These are phyloP conservation scores for Formica aserva DNA, from an alignment of 2,888 invertebrate genomes.

Conservation along the genomic window DNA sequence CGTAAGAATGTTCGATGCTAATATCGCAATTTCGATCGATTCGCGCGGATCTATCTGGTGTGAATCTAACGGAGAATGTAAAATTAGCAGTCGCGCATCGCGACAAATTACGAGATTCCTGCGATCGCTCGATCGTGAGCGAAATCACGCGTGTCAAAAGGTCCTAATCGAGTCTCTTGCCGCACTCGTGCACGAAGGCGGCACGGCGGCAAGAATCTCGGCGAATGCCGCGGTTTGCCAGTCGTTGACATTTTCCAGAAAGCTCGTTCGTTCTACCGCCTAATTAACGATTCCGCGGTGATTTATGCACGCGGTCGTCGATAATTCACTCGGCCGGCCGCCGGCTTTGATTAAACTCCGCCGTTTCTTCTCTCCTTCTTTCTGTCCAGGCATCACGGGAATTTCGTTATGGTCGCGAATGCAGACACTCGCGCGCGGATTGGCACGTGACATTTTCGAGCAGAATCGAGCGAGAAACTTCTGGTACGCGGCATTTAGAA, in stretches of 20 bases:
- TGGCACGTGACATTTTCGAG: constrained; percentile 81
- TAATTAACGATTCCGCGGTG: constrained; percentile 77
- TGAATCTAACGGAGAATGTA: constrained; percentile 12
- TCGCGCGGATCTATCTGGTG: constrained; percentile 23
- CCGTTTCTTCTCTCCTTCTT: neutral
- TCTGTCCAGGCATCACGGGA: constrained; percentile 54
- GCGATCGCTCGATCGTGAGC: constrained; percentile 19
- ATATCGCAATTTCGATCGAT: constrained; percentile 24
- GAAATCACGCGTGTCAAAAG: constrained; percentile 59
- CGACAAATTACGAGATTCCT: constrained; percentile 65
- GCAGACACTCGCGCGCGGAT: constrained; percentile 27
- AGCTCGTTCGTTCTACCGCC: constrained; percentile 63
- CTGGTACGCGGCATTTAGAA: constrained; percentile 81
- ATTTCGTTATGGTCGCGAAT: constrained; percentile 67
- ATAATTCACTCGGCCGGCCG: constrained; percentile 54
- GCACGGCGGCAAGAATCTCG: too few relatives aligned
- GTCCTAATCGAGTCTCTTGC: constrained; percentile 43
- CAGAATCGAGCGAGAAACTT: constrained; percentile 80
- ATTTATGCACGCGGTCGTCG: constrained; percentile 67
- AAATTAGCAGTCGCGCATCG: constrained; percentile 55
- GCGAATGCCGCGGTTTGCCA: neutral
- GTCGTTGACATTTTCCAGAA: constrained; percentile 76
- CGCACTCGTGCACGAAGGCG: neutral
- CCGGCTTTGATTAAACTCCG: constrained; percentile 59
- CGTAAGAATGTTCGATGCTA: constrained; percentile 25